Evolutionary conservation across 2,113 vertebrate species (phyloP), one percentile per base, ranked within the genome.

Genomic region (Glaucomys volans): DNA sequence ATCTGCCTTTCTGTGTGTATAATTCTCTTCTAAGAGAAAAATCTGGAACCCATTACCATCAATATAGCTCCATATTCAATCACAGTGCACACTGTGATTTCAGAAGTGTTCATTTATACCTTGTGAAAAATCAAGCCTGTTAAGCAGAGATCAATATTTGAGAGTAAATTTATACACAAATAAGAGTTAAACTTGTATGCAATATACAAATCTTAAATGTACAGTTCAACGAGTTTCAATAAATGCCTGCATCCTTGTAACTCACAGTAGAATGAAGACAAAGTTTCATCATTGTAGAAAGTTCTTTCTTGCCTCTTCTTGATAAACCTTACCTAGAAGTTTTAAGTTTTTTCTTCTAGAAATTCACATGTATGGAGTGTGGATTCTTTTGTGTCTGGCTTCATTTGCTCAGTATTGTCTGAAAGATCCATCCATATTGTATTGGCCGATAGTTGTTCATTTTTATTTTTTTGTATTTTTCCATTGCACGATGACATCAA

Each of bases 401-500:
- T 52, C 14, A 84, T 83, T 88, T 66, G 35, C 13, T 87, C 24
- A 44, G 24, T 32, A 26, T 52, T 69, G 28, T 40, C 50, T 69
- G 13, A 90, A 92, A 62, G 75, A 52, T 40, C 44, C 30, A 83
- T 35, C 18, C 64, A 50, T 50, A 13, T 35, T 47, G 3, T 72
- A 89, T 24, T 47, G 50, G 14, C 37, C n/a, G 76, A 64, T 28
- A 64, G 24, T 50, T 91, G 76, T 86, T 85, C 32, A 59, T 90
- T 95, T 94, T 75, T 54, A 83, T 88, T 52, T 1, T 12, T 80
- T 52, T 30, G 20, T 86, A 71, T 77, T 82, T n/a, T 86, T 87
- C 52, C 26, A 47, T 52, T 86, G 5, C 66, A 40, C 74, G n/a
- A 62, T 11, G 30, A 74, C 57, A 80, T 72, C 37, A 84, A 87